Evolutionary conservation across 1,140 invertebrate species (phyloP).

Genomic region (Drosophila pachea): DNA sequence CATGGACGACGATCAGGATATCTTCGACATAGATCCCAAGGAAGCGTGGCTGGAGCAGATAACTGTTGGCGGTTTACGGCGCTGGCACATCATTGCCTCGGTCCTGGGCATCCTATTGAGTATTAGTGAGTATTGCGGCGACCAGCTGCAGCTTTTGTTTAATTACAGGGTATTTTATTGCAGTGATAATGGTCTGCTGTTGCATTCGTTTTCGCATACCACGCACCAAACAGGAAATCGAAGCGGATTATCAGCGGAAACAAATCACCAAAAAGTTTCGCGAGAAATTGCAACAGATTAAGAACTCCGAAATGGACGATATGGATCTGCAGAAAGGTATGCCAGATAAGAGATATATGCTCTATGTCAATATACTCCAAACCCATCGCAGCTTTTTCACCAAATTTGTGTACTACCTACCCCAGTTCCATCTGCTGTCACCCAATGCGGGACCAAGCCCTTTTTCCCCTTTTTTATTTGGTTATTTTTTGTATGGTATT

Average conservation of each 20-base stretch:
- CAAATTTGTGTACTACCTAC: conserved; percentile 43
- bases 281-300: conserved; percentile 88
- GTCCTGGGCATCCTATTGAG: conserved; percentile 80
- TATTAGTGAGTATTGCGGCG: conserved; percentile 45
- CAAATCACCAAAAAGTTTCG: conserved; percentile 90
- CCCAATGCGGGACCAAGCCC: conserved; percentile 63
- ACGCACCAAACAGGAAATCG: conserved; percentile 94
- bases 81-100: conserved; percentile 84
- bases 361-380: conserved; percentile 10
- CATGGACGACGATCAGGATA: conserved; percentile 64
- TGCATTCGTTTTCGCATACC: conserved; percentile 92
- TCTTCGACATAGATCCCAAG: conserved; percentile 53
- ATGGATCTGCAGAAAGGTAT: conserved; percentile 90
- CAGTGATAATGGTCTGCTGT: conserved; percentile 90
- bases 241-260: conserved; percentile 91
- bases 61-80: conserved; percentile 81
- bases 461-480: conserved; percentile 54
- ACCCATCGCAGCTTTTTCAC: conserved; percentile 12
- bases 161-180: background rate
- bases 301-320: conserved; percentile 90
- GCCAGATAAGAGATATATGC: conserved; percentile 7
- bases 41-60: conserved; percentile 82
- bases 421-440: conserved; percentile 57
- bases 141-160: background rate
- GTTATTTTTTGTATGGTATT: conserved; percentile 20